phyloP scores from a whole-genome alignment of 2,113 vertebrate species.

The Lycocorax pyrrhopterus region DNA sequence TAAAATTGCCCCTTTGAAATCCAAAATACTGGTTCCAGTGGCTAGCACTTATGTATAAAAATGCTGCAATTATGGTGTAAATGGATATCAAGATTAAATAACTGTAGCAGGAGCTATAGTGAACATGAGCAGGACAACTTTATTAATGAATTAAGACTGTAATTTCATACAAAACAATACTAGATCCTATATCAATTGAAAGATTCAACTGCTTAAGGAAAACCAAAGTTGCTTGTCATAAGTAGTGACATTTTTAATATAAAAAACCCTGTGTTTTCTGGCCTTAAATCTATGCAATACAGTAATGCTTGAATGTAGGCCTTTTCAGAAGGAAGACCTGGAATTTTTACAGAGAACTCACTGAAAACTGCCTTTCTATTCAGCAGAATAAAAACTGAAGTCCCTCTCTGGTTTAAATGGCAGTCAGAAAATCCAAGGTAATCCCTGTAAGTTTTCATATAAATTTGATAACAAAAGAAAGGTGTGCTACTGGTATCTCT shows the following conservation, averaged over 20 bases:
- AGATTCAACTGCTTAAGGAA: background rate
- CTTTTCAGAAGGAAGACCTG: background rate
- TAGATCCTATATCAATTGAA: background rate
- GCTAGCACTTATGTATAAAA: background rate
- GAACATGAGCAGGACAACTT: background rate
- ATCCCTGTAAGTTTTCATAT: constrained; percentile 58
- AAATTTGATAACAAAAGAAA: constrained; percentile 49
- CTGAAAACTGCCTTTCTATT: background rate
- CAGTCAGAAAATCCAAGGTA: constrained; percentile 46
- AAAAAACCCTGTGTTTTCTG: background rate
- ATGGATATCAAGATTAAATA: background rate
- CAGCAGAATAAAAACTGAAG: constrained; percentile 9
- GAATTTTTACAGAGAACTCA: background rate
- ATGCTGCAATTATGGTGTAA: background rate
- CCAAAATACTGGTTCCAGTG: background rate
- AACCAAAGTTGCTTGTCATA: background rate
- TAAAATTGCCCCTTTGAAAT: constrained; percentile 17
- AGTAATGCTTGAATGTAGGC: background rate
- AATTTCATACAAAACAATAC: background rate
- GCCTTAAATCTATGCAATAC: background rate
- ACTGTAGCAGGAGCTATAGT: background rate
- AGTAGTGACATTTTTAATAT: background rate
- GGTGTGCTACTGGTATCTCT: background rate
- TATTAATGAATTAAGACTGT: background rate
- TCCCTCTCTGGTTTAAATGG: constrained; percentile 23